Base-by-base conservation (phyloP, 2,888 invertebrate species). In the Archips xylosteana region DNA sequence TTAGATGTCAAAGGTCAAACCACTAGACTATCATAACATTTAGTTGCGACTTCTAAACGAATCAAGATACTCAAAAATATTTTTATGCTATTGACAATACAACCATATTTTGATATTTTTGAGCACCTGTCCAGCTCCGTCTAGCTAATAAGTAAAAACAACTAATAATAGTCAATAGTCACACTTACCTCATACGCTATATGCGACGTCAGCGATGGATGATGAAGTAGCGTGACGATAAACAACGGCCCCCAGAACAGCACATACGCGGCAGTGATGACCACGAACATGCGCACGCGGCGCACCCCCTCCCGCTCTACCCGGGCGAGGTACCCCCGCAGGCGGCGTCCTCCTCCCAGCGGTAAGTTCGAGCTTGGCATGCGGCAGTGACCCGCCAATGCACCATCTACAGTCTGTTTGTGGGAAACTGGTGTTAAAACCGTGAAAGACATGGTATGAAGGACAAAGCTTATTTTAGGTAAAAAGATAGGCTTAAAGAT, bases 211-310 rank as follows among this genome's bases (percentile, higher is more conserved):
- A 97, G 94, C 65, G 96, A 93, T 3, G 97, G 97, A 85, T 97
- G 97, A 86, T 97, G 96, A 70, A 97, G 95, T 76, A 98, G 93
- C 2, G 98, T 98, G 80, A 98, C 97, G 79, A 98, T 95, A 92
- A 98, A 98, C 77, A 98, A 94, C 13, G 98, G 98, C 76, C 98
- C 98, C 98, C 98, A 98, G 92, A 98, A 98, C 69, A 98, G 94
- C 60, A 98, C 96, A 89, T 98, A 98, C 42, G 97, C 97, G 0
- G 97, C 96, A 0, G 97, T 97, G 85, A 97, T 97, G 81, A 97
- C 97, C 76, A 97, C 95, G 90, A 98, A 97, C 97, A 97, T 97
- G 89, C 97, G 96, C 69, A 98, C 97, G 74, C 97, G 95, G 80
- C 97, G 96, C 66, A 97, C 97, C 0, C 97, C 97, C 84, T 97